Conservation (phyloP, 1,140 invertebrate species). For the Chelonus insularis region DNA sequence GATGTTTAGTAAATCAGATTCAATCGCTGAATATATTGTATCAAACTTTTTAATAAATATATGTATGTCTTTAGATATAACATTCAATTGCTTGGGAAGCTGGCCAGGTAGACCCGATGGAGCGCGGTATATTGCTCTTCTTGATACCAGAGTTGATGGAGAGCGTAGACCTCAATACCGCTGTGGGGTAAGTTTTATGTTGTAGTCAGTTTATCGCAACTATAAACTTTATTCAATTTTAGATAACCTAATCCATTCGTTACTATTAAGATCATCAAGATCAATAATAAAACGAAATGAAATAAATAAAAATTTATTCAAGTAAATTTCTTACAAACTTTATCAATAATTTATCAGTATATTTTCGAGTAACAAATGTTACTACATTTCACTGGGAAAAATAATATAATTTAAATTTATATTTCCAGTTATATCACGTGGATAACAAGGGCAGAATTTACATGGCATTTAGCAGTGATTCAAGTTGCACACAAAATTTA, state of each 20-base stretch:
- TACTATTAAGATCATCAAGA: too few relatives aligned
- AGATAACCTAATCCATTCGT: too few relatives aligned
- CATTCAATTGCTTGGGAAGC: constrained; percentile 70
- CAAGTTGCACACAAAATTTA: constrained; percentile 66
- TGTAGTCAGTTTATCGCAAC: neutral
- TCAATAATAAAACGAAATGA: too few relatives aligned
- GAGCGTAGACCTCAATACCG: constrained; percentile 65
- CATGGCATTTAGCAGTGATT: constrained; percentile 71
- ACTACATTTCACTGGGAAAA: neutral
- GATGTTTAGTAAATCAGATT: neutral
- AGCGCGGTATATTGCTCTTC: constrained; percentile 66
- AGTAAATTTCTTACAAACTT: neutral
- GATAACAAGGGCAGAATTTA: constrained; percentile 64
- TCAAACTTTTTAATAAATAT: constrained; percentile 23
- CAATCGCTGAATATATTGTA: neutral
- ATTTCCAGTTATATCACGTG: constrained; percentile 64
- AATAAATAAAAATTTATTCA: too few relatives aligned
- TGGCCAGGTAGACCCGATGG: constrained; percentile 64
- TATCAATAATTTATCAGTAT: neutral
- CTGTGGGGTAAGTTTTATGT: constrained; percentile 66
- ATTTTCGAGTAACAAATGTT: neutral
- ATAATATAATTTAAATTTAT: constrained; percentile 8
- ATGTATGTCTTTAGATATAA: constrained; percentile 59
- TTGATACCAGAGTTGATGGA: constrained; percentile 60
- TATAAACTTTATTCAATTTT: too few relatives aligned